A percentile compares a stretch with the other conserved stretches of the same genome.
These are phyloP conservation scores for Podiceps cristatus DNA, from an alignment of 2,113 vertebrate genomes.

Conservation along the genomic window DNA sequence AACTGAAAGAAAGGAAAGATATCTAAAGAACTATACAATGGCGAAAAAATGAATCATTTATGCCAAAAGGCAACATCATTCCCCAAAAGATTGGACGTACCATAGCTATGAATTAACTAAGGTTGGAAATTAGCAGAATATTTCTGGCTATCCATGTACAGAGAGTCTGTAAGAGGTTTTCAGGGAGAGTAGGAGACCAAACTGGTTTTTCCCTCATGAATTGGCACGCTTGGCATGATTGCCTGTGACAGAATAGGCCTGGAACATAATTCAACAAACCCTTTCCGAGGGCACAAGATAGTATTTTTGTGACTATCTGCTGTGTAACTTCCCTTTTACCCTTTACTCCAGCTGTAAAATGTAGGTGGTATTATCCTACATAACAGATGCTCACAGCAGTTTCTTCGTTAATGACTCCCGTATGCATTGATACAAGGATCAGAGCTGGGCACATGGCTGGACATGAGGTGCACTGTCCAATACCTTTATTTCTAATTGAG, in stretches of 20 bases:
- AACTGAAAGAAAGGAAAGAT: neutral
- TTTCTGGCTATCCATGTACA: neutral
- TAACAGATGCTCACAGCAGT: neutral
- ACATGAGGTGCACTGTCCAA: rapidly evolving
- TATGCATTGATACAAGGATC: neutral
- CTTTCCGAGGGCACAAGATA: neutral
- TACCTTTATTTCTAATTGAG: neutral
- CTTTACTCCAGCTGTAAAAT: neutral
- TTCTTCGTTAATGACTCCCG: neutral
- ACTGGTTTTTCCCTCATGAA: neutral
- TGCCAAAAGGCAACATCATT: neutral
- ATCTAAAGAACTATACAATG: neutral
- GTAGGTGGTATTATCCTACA: neutral
- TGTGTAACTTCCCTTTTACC: neutral
- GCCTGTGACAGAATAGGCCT: neutral
- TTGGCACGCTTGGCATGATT: rapidly evolving
- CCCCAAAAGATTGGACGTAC: neutral
- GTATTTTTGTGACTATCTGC: neutral
- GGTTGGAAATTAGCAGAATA: neutral
- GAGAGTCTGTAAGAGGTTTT: neutral
- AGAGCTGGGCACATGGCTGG: neutral
- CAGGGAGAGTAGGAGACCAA: neutral
- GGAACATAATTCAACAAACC: neutral
- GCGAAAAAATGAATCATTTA: neutral
- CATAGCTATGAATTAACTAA: neutral